Percentiles rank a stretch among this genome's conserved stretches.
Evolutionary conservation across 2,113 vertebrate species (phyloP).

Genomic region (Mola mola): DNA sequence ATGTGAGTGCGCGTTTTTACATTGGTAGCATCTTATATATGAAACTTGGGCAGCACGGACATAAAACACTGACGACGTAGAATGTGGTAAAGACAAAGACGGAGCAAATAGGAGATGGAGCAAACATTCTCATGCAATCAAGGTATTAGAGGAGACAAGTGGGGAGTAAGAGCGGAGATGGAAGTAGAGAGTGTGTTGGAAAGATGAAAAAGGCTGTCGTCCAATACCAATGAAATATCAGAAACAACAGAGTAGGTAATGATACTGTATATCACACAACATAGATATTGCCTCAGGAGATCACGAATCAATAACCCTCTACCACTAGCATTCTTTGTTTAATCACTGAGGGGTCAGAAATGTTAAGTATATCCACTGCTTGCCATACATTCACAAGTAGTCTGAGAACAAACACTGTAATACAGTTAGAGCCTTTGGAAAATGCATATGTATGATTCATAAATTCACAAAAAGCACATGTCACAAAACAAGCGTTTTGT

Average conservation of each 20-base stretch:
- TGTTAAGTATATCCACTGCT: neutral
- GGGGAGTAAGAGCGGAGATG: constrained; percentile 7
- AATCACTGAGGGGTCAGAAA: constrained; percentile 11
- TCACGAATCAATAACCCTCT: constrained; percentile 40
- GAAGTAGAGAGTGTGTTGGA: constrained; percentile 9
- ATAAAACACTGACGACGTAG: constrained; percentile 15
- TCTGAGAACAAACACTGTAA: neutral
- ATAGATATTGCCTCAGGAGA: constrained; percentile 29
- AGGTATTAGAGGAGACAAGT: constrained; percentile 20
- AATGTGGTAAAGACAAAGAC: constrained; percentile 13
- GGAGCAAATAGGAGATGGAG: constrained; percentile 26
- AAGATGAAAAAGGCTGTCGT: neutral
- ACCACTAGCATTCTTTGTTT: constrained; percentile 52
- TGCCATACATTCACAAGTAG: neutral
- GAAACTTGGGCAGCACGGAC: constrained; percentile 4
- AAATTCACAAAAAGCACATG: too few species aligned
- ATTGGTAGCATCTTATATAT: constrained; percentile 11
- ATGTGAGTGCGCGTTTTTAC: constrained; percentile 8
- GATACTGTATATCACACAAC: constrained; percentile 28
- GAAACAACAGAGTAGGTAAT: constrained; percentile 40
- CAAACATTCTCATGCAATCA: constrained; percentile 24
- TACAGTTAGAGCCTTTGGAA: constrained; percentile 8
- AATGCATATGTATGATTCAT: constrained; percentile 24
- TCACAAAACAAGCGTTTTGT: too few species aligned
- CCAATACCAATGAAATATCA: constrained; percentile 23